phyloP scores from a whole-genome alignment of 2,888 invertebrate genomes.

The Syritta pipiens region DNA sequence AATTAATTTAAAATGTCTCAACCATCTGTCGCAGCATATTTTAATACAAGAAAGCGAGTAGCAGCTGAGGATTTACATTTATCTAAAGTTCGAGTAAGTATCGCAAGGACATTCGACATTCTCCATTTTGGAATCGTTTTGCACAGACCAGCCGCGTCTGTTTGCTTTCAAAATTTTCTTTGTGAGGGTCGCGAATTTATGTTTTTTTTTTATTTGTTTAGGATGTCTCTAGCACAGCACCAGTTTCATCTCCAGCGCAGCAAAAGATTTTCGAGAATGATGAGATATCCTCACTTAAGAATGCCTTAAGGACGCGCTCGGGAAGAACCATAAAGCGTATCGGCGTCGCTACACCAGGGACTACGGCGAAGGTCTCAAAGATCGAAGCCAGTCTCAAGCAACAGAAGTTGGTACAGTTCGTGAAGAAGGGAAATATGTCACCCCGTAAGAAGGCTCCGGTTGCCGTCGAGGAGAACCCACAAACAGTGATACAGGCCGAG shows the following conservation, averaged over 20 bases:
- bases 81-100: constrained; percentile 81
- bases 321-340: constrained; percentile 75
- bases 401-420: constrained; percentile 77
- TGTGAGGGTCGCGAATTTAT: background rate
- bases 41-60: constrained; percentile 87
- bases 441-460: constrained; percentile 74
- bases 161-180: background rate
- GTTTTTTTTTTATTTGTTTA: constrained; percentile 66
- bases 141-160: background rate
- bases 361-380: constrained; percentile 71
- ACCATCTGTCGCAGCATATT: constrained; percentile 87
- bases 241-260: constrained; percentile 31
- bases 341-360: constrained; percentile 70
- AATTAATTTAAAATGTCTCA: constrained; percentile 83
- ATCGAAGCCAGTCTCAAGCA: constrained; percentile 74
- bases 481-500: constrained; percentile 69
- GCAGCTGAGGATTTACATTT: constrained; percentile 84
- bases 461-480: background rate
- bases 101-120: constrained; percentile 21
- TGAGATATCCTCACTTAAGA: constrained; percentile 72
- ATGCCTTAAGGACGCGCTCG: constrained; percentile 73
- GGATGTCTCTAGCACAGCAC: constrained; percentile 37
- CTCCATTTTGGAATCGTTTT: constrained; percentile 30
- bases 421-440: constrained; percentile 77
- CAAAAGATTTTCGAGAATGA: constrained; percentile 70